Evolutionary conservation across 2,888 invertebrate genomes (phyloP).

Genomic region (Callimorpha dominula): DNA sequence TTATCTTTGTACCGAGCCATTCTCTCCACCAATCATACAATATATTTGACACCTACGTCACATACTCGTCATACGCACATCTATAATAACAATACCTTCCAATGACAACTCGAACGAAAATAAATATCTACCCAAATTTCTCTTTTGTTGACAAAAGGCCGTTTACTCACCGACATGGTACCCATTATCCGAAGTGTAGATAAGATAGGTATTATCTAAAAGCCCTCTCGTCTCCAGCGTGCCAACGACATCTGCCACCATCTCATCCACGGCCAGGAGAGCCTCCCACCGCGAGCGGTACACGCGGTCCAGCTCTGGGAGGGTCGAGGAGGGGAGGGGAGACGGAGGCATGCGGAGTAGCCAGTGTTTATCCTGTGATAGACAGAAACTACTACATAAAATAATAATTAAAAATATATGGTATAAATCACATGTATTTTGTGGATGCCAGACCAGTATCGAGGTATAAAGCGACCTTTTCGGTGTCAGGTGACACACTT

Average conservation of each 20-base stretch:
- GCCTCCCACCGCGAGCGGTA: conserved; percentile 93
- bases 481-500: no score
- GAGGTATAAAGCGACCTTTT: no score
- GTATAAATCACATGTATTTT: no score
- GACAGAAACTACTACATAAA: neutral
- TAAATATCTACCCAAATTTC: neutral
- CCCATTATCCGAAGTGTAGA: conserved; percentile 96
- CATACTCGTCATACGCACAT: no score
- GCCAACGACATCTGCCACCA: conserved; percentile 89
- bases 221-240: conserved; percentile 84
- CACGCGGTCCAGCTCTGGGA: conserved; percentile 89
- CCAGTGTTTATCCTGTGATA: conserved; percentile 93
- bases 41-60: no score
- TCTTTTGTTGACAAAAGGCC: neutral
- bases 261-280: conserved; percentile 94
- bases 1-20: no score
- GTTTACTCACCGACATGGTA: conserved; percentile 92
- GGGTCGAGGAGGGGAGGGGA: conserved; percentile 87
- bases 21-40: no score
- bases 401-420: neutral
- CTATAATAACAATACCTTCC: no score
- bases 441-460: no score
- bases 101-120: neutral
- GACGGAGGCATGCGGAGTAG: conserved; percentile 90
- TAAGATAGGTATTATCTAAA: conserved; percentile 91